A percentile compares a stretch with the other conserved stretches of the same genome.
These are phyloP conservation scores for Nemopilema nomurai DNA, from an alignment of 30 jellyfish, hydroid and myxozoan genomes.

Conservation along the genomic window DNA sequence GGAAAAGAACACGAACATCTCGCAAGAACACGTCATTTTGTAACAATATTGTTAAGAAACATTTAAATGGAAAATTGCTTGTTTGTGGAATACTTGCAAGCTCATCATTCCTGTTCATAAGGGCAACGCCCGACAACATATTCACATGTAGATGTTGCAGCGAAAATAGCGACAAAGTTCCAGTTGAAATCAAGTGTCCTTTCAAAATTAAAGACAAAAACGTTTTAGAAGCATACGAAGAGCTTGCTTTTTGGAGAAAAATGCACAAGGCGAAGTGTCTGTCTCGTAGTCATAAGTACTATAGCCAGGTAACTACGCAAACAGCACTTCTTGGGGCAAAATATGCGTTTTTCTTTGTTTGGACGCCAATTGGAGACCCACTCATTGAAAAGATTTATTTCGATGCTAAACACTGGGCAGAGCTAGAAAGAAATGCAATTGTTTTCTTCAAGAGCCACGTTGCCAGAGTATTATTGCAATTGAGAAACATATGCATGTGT, in stretches of 20 bases:
- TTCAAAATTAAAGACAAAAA: slow-evolving; percentile 1
- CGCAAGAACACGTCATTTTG: slow-evolving; percentile 31
- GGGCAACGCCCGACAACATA: slow-evolving; percentile 46
- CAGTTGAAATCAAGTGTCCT: slow-evolving; percentile 35
- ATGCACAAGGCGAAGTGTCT: not conserved
- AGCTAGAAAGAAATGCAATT: slow-evolving; percentile 7
- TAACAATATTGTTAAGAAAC: not conserved
- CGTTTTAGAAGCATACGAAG: not conserved
- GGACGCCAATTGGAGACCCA: slow-evolving; percentile 32
- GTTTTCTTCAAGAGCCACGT: slow-evolving; percentile 25
- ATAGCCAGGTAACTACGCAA: slow-evolving; percentile 44
- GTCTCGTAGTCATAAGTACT: slow-evolving; percentile 11
- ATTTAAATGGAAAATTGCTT: slow-evolving; percentile 8
- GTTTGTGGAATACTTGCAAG: slow-evolving; percentile 18
- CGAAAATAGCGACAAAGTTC: not conserved
- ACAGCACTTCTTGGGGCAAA: not conserved
- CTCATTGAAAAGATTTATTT: slow-evolving; percentile 8
- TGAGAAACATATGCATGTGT: not conserved
- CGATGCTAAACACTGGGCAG: slow-evolving; percentile 15
- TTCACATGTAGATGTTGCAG: slow-evolving; percentile 34
- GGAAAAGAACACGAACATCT: slow-evolving; percentile 23
- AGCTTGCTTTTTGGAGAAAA: slow-evolving; percentile 14
- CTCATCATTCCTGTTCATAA: slow-evolving; percentile 3
- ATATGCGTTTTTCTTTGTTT: slow-evolving; percentile 32
- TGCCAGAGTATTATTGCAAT: not conserved